Conservation (phyloP, 1,140 invertebrate species). For the Bilobella aurantiaca region DNA sequence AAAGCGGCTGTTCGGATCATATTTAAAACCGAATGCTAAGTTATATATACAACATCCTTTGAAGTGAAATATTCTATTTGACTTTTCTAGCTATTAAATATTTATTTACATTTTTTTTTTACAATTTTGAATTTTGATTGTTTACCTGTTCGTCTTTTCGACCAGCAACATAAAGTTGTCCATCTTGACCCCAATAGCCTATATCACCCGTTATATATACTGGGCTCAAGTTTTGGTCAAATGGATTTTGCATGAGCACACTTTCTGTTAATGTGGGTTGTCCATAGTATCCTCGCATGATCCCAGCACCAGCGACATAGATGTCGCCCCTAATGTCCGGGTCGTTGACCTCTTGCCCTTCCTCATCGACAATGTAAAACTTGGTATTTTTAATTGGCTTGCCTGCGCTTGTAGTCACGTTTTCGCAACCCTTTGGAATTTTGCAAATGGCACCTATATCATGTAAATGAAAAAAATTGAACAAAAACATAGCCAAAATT, state of each 20-base stretch:
- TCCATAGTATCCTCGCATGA: not conserved
- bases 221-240: not conserved
- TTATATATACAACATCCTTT: no score
- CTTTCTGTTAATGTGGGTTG: not conserved
- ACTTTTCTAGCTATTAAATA: no score
- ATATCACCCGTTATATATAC: conserved; percentile 7
- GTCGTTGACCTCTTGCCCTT: not conserved
- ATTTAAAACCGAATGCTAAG: no score
- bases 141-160: conserved; percentile 7
- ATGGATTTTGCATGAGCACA: not conserved
- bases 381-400: not conserved
- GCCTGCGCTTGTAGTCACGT: not conserved
- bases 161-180: not conserved
- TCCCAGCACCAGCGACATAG: not conserved
- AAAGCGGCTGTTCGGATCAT: no score
- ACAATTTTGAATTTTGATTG: no score
- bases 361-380: not conserved
- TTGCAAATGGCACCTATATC: no score
- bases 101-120: no score
- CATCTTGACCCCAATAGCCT: not conserved
- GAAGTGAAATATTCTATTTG: no score
- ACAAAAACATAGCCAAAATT: no score
- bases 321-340: not conserved
- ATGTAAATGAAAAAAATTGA: no score
- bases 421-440: no score